Base-by-base conservation (phyloP, 2,113 vertebrate genomes). In the Melospiza melodia region DNA sequence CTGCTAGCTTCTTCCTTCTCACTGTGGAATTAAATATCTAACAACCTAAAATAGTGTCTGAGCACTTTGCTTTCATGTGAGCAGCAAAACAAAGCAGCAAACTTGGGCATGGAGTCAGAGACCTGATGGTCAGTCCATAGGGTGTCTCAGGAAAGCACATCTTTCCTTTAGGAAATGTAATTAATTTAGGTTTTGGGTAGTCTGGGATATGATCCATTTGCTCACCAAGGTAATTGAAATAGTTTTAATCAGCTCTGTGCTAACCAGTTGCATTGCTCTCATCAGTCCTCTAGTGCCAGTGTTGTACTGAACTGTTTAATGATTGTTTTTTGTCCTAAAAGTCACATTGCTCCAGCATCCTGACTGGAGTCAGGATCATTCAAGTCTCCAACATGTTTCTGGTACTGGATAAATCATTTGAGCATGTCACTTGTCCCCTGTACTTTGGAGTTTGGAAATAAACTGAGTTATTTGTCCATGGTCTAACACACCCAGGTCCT, bases 71-170 rank as follows among this genome's bases (percentile, higher is more conserved):
- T 46, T 93, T 58, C 6, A 3, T n/a, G 82, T 35, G 74, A 62
- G 72, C 75, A 54, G 54, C 3, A 27, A 76, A 80, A 81, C 23
- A 62, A 49, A 66, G 27, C 41, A 28, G 16, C 43, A 63, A 48
- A 58, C 0, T 0, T 1, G 3, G 84, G 91, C 78, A 55, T 0
- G 0, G 71, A 83, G 89, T 89, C 87, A 76, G 52, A 65, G 55
- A 58, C 92, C 91, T 51, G 78, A 84, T 95, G 95, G 95, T 72
- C 48, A 7, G 5, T 48, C 93, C 1, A 1, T 54, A 43, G 68
- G 90, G 90, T n/a, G 71, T 35, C 87, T 79, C 41, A 43, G 82
- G 85, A 41, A 75, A 79, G 20, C 71, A 31, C n/a, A 24, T n/a
- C 28, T 54, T 62, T 71, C 65, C 28, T 78, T 87, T 54, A 62